A percentile compares a stretch with the other conserved stretches of the same genome.
phyloP scores from a whole-genome alignment of 2,888 invertebrate species.

The Sarcophaga rosellei region DNA sequence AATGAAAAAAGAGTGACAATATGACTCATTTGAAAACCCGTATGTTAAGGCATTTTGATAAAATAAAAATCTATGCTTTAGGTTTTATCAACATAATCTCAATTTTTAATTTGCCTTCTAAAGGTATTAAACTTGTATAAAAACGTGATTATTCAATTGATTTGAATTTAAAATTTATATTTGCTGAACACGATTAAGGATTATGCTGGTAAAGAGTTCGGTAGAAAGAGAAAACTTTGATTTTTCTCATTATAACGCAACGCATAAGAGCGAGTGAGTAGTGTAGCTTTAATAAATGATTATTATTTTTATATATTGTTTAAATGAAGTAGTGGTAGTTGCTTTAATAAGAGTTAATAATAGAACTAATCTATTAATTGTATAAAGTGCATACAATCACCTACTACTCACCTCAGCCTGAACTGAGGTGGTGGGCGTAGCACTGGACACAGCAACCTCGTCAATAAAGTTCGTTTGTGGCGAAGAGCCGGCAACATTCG shows the following conservation, averaged over 20 bases:
- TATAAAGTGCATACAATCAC: conserved; percentile 62
- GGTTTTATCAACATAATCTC: conserved; percentile 15
- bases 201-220: neutral
- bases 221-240: neutral
- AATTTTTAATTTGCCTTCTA: neutral
- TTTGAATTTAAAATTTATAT: neutral
- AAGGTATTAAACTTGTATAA: neutral
- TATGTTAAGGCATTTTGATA: neutral
- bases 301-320: conserved; percentile 2
- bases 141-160: neutral
- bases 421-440: conserved; percentile 70
- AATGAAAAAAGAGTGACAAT: neutral
- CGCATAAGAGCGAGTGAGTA: conserved; percentile 24
- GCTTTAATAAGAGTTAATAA: conserved; percentile 27
- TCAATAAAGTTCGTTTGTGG: conserved; percentile 71
- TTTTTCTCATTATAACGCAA: conserved; percentile 9
- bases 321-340: conserved; percentile 23
- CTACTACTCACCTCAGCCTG: conserved; percentile 69
- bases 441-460: conserved; percentile 78
- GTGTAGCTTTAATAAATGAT: conserved; percentile 23
- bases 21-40: conserved; percentile 56
- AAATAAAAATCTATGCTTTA: conserved; percentile 11
- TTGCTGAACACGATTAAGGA: neutral
- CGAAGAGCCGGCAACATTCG: conserved; percentile 72
- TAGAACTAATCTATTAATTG: conserved; percentile 27